Evolutionary conservation across 1,140 invertebrate genomes (phyloP).

Genomic region (Delia radicum): DNA sequence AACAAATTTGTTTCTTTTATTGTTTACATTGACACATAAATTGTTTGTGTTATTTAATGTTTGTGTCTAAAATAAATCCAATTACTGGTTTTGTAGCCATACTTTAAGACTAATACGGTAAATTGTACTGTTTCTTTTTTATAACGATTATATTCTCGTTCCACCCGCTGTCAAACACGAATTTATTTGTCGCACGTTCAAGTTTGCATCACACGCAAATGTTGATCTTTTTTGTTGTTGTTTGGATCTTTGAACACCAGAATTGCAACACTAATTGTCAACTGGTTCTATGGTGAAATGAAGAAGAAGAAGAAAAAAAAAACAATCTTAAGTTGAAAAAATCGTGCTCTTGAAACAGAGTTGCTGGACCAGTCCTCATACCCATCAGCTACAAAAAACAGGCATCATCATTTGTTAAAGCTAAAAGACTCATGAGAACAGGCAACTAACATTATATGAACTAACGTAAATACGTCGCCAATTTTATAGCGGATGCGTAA

Average conservation of each 20-base stretch:
- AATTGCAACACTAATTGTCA: slow-evolving; percentile 26
- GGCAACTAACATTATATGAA: background rate
- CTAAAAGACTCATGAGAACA: background rate
- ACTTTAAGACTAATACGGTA: background rate
- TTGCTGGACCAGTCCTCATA: slow-evolving; percentile 9
- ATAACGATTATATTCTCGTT: background rate
- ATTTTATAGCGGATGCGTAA: slow-evolving; percentile 55
- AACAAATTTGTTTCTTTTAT: background rate
- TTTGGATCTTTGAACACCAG: background rate
- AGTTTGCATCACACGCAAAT: slow-evolving; percentile 12
- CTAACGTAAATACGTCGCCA: slow-evolving; percentile 17
- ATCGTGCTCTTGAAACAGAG: slow-evolving; percentile 3
- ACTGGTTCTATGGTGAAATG: slow-evolving; percentile 23
- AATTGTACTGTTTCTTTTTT: background rate
- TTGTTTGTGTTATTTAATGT: background rate
- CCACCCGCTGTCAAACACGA: slow-evolving; percentile 4
- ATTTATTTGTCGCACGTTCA: slow-evolving; percentile 2
- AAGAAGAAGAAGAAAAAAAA: background rate
- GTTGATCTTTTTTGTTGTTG: background rate
- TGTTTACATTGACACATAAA: background rate
- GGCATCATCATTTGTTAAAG: slow-evolving; percentile 9
- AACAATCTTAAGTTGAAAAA: background rate
- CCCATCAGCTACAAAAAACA: background rate
- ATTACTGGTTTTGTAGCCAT: background rate
- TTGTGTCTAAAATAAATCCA: background rate